These are phyloP conservation scores for Morbakka virulenta DNA, from an alignment of 30 jellyfish, hydroid and myxozoan genomes.

Conservation along the genomic window DNA sequence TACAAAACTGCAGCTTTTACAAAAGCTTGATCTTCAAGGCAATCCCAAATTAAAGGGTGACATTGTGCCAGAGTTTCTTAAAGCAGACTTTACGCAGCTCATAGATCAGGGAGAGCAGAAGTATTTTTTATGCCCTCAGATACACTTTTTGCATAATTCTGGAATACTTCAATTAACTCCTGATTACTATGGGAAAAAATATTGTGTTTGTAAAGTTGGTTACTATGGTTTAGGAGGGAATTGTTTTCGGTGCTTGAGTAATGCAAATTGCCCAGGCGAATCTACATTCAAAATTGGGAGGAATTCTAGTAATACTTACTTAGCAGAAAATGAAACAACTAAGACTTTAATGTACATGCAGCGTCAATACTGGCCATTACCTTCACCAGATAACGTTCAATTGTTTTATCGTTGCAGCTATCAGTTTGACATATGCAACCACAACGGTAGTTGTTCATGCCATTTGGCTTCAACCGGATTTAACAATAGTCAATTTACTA, in stretches of 20 bases:
- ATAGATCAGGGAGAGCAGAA: conserved; percentile 7
- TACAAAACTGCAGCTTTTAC: conserved; percentile 38
- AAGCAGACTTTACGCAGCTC: conserved; percentile 4
- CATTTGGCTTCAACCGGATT: neutral
- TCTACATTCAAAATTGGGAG: neutral
- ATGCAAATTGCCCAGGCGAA: conserved; percentile 28
- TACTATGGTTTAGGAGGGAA: conserved; percentile 32
- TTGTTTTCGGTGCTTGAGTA: conserved; percentile 28
- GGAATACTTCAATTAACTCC: conserved; percentile 40
- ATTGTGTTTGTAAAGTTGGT: conserved; percentile 45
- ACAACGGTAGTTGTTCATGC: conserved; percentile 24
- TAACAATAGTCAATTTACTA: neutral
- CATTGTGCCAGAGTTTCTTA: conserved; percentile 7
- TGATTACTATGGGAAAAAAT: conserved; percentile 27
- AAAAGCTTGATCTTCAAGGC: conserved; percentile 15
- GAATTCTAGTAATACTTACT: neutral
- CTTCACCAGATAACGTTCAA: conserved; percentile 6
- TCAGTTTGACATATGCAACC: conserved; percentile 29
- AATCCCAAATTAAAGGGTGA: conserved; percentile 14
- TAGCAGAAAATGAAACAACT: neutral
- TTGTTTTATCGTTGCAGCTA: conserved; percentile 14
- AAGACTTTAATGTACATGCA: conserved; percentile 16
- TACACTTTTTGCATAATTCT: conserved; percentile 36
- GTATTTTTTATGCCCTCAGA: conserved; percentile 24
- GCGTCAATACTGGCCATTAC: conserved; percentile 47